Percentiles rank a stretch among this genome's conserved stretches.
Evolutionary conservation across 2,797 vertebrate species (phyloP).

Genomic region (Capromys pilorides): DNA sequence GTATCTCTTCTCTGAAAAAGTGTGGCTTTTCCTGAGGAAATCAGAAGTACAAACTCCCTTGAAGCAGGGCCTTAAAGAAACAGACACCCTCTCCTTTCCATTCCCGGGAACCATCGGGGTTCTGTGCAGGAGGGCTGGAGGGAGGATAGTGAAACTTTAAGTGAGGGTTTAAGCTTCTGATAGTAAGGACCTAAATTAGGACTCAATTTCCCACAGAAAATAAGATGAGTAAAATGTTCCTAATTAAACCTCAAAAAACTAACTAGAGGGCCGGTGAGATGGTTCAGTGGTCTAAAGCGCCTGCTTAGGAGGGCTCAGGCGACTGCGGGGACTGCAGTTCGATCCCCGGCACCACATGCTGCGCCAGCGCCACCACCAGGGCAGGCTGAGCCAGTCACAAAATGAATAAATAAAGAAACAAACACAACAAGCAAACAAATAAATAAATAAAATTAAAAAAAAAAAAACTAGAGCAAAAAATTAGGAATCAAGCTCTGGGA

Average conservation of each 20-base stretch:
- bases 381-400: no score
- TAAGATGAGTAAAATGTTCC: neutral
- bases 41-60: neutral
- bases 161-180: neutral
- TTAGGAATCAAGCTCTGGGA: neutral
- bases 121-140: neutral
- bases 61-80: neutral
- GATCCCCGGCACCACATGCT: no score
- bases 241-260: neutral
- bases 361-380: no score
- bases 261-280: neutral
- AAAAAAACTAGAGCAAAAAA: no score
- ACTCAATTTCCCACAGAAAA: neutral
- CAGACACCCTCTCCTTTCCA: neutral
- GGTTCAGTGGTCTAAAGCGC: no score
- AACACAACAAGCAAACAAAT: no score
- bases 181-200: neutral
- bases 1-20: neutral
- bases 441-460: no score
- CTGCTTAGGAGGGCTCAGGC: no score
- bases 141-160: neutral
- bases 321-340: no score
- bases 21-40: neutral
- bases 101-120: neutral
- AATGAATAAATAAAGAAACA: no score